phyloP scores from a whole-genome alignment of 2,797 vertebrate species.

The Notamacropus eugenii region DNA sequence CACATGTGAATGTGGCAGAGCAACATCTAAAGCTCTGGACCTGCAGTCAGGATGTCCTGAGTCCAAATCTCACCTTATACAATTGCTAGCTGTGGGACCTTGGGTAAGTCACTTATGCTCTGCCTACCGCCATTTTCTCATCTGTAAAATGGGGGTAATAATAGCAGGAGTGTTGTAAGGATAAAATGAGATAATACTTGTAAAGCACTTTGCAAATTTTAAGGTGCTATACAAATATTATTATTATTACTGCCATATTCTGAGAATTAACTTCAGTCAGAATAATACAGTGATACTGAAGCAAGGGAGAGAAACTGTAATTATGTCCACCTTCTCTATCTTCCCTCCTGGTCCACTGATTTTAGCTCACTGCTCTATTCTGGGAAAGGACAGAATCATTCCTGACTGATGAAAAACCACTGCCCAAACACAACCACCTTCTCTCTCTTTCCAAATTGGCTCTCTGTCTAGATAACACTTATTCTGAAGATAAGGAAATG shows the following conservation, averaged over 20 bases:
- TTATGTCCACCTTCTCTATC: not conserved
- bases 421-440: not conserved
- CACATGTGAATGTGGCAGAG: not conserved
- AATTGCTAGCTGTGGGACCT: not conserved
- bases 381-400: constrained; percentile 14
- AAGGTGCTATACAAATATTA: not conserved
- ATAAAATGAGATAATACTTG: not conserved
- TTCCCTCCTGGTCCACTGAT: not conserved
- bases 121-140: not conserved
- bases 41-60: not conserved
- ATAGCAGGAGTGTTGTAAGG: not conserved
- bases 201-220: not conserved
- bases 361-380: not conserved
- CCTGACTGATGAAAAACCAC: not conserved
- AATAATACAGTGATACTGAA: constrained; percentile 27
- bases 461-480: constrained; percentile 20
- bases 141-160: not conserved
- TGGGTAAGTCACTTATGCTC: not conserved
- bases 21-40: not conserved
- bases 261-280: constrained; percentile 16
- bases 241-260: not conserved
- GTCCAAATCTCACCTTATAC: not conserved
- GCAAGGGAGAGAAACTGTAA: not conserved
- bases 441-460: constrained; percentile 38
- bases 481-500: not conserved